Percentiles rank a stretch among this genome's conserved stretches.
phyloP scores from a whole-genome alignment of 2,113 vertebrate species.

The Gobio gobio region DNA sequence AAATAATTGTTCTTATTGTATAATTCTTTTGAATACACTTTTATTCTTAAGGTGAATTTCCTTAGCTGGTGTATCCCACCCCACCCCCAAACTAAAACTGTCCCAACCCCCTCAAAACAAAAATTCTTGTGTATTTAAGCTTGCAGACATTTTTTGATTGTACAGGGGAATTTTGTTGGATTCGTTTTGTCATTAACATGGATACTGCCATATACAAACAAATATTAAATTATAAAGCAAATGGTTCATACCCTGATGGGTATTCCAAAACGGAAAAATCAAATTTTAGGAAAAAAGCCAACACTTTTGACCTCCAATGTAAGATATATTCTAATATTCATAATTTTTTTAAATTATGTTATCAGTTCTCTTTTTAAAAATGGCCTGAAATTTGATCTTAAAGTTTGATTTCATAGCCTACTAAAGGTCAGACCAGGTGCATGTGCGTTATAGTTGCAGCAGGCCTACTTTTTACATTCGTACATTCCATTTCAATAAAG shows the following conservation, averaged over 20 bases:
- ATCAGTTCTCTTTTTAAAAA: too few relatives aligned
- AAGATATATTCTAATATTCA: neutral
- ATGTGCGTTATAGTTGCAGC: neutral
- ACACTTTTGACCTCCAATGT: neutral
- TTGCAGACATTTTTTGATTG: neutral
- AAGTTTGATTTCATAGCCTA: too few relatives aligned
- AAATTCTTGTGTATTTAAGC: neutral
- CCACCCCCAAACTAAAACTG: too few relatives aligned
- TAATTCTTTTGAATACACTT: too few relatives aligned
- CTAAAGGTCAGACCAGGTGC: too few relatives aligned
- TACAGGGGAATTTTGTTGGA: neutral
- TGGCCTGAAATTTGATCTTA: too few relatives aligned
- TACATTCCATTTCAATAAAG: neutral
- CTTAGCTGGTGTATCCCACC: too few relatives aligned
- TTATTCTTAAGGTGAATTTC: too few relatives aligned
- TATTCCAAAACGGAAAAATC: neutral
- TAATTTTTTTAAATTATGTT: too few relatives aligned
- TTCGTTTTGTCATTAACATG: neutral
- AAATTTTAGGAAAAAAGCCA: neutral
- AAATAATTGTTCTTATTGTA: too few relatives aligned
- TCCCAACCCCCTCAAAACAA: too few relatives aligned
- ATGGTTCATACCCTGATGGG: constrained; percentile 4
- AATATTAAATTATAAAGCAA: neutral
- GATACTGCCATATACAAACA: neutral
- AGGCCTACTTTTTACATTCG: neutral